A percentile compares a stretch with the other conserved stretches of the same genome.
Conservation (phyloP, 2,113 vertebrate species). For the Brachyhypopomus occidentalis region DNA sequence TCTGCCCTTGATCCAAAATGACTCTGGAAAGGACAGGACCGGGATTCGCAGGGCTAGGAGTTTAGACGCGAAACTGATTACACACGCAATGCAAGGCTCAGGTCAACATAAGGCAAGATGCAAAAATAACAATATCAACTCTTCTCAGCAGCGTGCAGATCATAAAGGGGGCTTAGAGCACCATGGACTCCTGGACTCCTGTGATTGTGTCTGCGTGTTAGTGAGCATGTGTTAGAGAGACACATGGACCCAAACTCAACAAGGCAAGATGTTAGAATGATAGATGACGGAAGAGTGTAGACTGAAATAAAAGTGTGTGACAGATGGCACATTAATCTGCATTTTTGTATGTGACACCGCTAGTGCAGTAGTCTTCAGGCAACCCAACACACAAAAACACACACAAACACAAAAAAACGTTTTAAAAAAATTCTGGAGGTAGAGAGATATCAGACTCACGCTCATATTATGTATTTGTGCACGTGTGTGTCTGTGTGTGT, state of each 20-base stretch:
- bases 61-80: conserved; percentile 41
- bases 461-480: conserved; percentile 13
- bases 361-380: conserved; percentile 8
- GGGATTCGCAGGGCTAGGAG: conserved; percentile 25
- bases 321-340: conserved; percentile 12
- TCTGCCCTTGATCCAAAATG: conserved; percentile 21
- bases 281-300: neutral
- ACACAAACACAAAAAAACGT: neutral
- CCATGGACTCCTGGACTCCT: neutral
- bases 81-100: conserved; percentile 26
- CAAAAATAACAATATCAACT: conserved; percentile 1
- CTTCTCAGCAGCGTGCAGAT: neutral
- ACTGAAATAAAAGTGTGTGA: neutral
- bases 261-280: neutral
- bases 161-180: neutral
- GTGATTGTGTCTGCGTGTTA: neutral
- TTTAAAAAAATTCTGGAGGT: conserved; percentile 27
- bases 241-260: neutral
- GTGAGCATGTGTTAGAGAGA: neutral
- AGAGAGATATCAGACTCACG: conserved; percentile 47
- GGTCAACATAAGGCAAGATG: conserved; percentile 21
- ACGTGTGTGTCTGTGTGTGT: neutral
- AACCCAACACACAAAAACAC: neutral
- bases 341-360: neutral
- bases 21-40: neutral